Evolutionary conservation across 2,113 vertebrate species (phyloP).

Genomic region (Larimichthys polyactis): DNA sequence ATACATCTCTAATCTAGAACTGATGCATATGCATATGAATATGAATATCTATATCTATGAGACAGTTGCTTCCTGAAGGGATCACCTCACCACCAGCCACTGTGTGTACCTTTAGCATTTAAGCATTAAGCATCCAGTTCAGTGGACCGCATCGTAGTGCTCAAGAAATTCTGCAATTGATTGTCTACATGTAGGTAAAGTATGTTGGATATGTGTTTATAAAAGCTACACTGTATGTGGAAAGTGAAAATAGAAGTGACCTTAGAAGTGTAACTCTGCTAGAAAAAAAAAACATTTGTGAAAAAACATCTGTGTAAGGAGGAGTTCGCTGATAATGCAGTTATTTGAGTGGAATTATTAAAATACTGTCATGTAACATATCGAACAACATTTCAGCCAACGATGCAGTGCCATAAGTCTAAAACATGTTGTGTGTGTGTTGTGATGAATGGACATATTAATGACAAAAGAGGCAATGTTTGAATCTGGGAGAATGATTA

Average conservation of each 20-base stretch:
- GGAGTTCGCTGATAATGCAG: conserved; percentile 61
- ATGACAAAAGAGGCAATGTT: background rate
- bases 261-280: conserved; percentile 74
- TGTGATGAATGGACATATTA: conserved; percentile 10
- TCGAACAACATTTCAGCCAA: conserved; percentile 11
- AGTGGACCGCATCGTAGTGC: background rate
- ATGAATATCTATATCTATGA: conserved; percentile 30
- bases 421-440: conserved; percentile 1
- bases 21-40: conserved; percentile 12
- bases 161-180: conserved; percentile 49
- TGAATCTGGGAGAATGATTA: conserved; percentile 4
- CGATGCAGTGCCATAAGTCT: conserved; percentile 51
- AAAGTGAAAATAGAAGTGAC: conserved; percentile 77
- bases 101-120: background rate
- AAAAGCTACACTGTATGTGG: conserved; percentile 28
- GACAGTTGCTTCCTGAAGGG: conserved; percentile 40
- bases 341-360: conserved; percentile 30
- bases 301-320: conserved; percentile 39
- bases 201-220: conserved; percentile 37
- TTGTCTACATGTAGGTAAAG: conserved; percentile 54
- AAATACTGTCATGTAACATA: conserved; percentile 31
- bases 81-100: background rate
- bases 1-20: background rate
- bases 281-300: conserved; percentile 9
- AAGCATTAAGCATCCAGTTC: background rate